Evolutionary conservation across 2,888 invertebrate genomes (phyloP).

Genomic region (Lycaena phlaeas): DNA sequence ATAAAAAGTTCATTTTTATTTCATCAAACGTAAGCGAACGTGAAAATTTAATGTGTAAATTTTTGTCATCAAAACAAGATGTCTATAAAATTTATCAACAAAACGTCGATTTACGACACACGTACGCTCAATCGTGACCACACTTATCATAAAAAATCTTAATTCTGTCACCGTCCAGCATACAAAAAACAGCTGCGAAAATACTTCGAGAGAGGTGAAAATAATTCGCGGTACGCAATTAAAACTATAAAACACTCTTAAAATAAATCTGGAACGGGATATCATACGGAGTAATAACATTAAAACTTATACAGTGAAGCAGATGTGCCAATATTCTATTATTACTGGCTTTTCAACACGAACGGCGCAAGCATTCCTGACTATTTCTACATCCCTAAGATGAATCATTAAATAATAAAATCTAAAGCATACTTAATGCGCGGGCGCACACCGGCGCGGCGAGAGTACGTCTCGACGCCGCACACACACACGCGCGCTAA

Average conservation of each 20-base stretch:
- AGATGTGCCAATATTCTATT: constrained; percentile 72
- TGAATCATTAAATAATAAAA: constrained; percentile 74
- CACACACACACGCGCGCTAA: constrained; percentile 56
- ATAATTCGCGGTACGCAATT: constrained; percentile 62
- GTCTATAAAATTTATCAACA: constrained; percentile 22
- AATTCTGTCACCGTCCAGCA: constrained; percentile 64
- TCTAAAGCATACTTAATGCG: constrained; percentile 70
- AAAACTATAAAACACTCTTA: constrained; percentile 63
- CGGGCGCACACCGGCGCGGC: constrained; percentile 56
- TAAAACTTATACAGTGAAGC: constrained; percentile 64
- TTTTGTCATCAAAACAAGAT: not conserved
- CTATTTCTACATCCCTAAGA: constrained; percentile 72
- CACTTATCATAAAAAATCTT: no score
- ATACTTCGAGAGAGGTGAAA: constrained; percentile 44
- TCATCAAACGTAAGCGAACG: no score
- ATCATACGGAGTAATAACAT: constrained; percentile 64
- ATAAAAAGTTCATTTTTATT: no score
- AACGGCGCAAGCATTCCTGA: constrained; percentile 64
- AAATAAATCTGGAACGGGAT: constrained; percentile 59
- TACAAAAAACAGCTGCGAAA: constrained; percentile 62
- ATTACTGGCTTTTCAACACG: constrained; percentile 67
- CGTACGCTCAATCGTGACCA: not conserved
- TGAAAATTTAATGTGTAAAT: not conserved
- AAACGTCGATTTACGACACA: not conserved
- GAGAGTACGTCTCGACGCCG: no score